Evolutionary conservation across 2,888 invertebrate genomes (phyloP).

Genomic region (Amphiduros pacificus): DNA sequence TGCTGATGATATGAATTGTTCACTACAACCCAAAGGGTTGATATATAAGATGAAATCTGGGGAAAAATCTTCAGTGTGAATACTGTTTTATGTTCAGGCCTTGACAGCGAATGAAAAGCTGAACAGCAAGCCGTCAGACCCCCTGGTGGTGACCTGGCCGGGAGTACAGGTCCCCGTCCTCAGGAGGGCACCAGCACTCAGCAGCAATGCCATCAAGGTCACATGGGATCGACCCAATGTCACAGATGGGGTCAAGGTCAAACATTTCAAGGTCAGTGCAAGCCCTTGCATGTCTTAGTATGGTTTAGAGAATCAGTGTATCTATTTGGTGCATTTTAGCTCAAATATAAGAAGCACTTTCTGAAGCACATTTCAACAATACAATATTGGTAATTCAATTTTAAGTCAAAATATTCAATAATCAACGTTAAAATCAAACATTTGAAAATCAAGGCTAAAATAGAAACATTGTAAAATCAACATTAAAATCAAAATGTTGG

Average conservation of each 20-base stretch:
- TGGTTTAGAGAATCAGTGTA: no score
- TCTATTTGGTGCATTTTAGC: no score
- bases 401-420: no score
- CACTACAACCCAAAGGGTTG: no score
- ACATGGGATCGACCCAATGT: slow-evolving; percentile 54
- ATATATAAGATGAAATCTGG: neutral
- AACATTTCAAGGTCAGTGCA: slow-evolving; percentile 54
- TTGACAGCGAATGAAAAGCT: slow-evolving; percentile 50
- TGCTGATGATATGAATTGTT: no score
- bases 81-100: slow-evolving; percentile 37
- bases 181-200: slow-evolving; percentile 44
- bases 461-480: no score
- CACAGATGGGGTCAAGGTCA: slow-evolving; percentile 56
- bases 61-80: neutral
- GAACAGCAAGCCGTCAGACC: slow-evolving; percentile 57
- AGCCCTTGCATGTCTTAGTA: neutral
- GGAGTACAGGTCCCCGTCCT: slow-evolving; percentile 51
- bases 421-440: no score
- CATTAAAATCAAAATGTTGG: no score
- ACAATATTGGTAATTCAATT: no score
- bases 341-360: no score
- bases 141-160: slow-evolving; percentile 57
- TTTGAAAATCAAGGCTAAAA: no score
- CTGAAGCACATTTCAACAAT: no score
- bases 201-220: slow-evolving; percentile 49